Percentiles rank a stretch among this genome's conserved stretches.
phyloP scores from a whole-genome alignment of 2,797 vertebrate species.

The Rachycentron canadum region DNA sequence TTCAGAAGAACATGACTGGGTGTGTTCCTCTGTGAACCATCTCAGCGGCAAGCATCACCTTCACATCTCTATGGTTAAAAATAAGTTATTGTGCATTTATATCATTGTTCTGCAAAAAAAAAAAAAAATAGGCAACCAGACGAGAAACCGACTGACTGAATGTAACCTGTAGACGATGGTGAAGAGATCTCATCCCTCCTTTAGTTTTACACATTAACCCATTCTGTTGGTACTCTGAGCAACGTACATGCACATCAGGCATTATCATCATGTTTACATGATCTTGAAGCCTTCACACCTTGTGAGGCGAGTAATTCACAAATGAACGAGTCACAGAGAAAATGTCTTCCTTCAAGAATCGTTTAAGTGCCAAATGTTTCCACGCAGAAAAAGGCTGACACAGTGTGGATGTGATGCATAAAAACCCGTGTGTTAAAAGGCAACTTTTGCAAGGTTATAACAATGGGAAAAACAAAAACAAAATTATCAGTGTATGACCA shows the following conservation, averaged over 20 bases:
- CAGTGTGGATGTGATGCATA: slow-evolving; percentile 34
- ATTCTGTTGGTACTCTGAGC: slow-evolving; percentile 67
- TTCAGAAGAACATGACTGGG: slow-evolving; percentile 42
- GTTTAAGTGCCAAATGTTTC: slow-evolving; percentile 78
- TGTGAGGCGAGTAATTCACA: slow-evolving; percentile 36
- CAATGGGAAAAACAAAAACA: slow-evolving; percentile 26
- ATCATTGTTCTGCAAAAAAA: slow-evolving; percentile 71
- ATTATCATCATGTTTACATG: slow-evolving; percentile 55
- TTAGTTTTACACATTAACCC: slow-evolving; percentile 54
- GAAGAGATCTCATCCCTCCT: slow-evolving; percentile 77
- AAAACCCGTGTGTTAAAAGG: slow-evolving; percentile 37
- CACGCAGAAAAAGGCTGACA: slow-evolving; percentile 47
- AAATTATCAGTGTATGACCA: slow-evolving; percentile 71
- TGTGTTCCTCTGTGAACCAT: slow-evolving; percentile 46
- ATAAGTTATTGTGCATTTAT: slow-evolving; percentile 75
- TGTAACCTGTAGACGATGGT: slow-evolving; percentile 81
- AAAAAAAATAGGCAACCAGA: slow-evolving; percentile 73
- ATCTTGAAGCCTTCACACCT: slow-evolving; percentile 35
- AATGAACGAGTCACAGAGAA: slow-evolving; percentile 47
- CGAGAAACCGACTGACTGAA: slow-evolving; percentile 88
- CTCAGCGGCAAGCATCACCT: slow-evolving; percentile 54
- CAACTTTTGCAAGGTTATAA: slow-evolving; percentile 46
- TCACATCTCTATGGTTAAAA: slow-evolving; percentile 57
- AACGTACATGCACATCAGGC: slow-evolving; percentile 28
- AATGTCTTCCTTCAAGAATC: slow-evolving; percentile 71